A percentile compares a stretch with the other conserved stretches of the same genome.
Evolutionary conservation across 1,140 invertebrate species (phyloP).

Genomic region (Drosophila sp.): DNA sequence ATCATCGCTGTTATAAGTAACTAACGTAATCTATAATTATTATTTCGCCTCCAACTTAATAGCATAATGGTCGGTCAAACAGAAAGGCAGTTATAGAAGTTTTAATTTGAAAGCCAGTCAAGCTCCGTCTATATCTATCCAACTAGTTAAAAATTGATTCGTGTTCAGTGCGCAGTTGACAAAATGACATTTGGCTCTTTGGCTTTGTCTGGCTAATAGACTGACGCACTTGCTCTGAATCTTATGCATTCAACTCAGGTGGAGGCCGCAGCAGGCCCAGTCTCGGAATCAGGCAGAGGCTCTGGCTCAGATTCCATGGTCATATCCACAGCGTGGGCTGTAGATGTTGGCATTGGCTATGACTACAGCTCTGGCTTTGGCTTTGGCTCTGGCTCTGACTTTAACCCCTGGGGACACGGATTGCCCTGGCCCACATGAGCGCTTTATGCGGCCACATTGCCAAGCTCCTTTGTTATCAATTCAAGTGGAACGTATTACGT

Average conservation of each 20-base stretch:
- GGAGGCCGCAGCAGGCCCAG: neutral
- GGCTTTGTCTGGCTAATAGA: constrained; percentile 49
- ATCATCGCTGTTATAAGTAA: no score
- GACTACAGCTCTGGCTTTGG: neutral
- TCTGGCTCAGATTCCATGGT: constrained; percentile 2
- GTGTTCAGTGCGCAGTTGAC: constrained; percentile 26
- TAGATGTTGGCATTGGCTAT: neutral
- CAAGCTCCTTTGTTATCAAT: constrained; percentile 61
- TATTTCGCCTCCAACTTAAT: no score
- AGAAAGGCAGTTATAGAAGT: no score
- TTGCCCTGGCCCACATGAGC: constrained; percentile 39
- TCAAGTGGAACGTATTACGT: constrained; percentile 80
- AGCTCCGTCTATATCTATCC: neutral
- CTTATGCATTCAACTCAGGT: neutral
- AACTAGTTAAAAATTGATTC: neutral
- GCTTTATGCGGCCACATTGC: constrained; percentile 25
- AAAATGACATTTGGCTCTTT: constrained; percentile 41
- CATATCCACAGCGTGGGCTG: constrained; percentile 18
- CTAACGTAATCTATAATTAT: no score
- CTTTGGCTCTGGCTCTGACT: neutral
- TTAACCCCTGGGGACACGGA: constrained; percentile 6
- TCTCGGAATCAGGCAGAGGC: constrained; percentile 7
- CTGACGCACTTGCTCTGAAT: constrained; percentile 45
- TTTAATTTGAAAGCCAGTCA: no score
- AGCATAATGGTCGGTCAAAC: no score